Percentiles rank a stretch among this genome's conserved stretches.
Evolutionary conservation across 2,113 vertebrate genomes (phyloP).

Genomic region (Pardalotus punctatus): DNA sequence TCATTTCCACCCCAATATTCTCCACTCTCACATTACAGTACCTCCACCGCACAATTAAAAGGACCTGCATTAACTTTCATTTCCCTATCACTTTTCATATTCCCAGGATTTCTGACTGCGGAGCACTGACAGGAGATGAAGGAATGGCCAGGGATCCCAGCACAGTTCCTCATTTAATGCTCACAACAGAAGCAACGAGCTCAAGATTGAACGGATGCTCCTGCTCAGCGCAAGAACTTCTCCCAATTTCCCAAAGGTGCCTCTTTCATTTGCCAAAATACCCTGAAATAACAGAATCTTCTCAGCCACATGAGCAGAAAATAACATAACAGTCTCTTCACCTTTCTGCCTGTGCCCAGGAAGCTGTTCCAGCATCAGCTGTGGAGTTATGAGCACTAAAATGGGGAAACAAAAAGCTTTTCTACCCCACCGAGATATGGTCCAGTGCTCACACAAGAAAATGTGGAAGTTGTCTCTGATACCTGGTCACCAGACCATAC

Average conservation of each 20-base stretch:
- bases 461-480: neutral
- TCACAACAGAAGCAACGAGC: neutral
- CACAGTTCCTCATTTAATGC: neutral
- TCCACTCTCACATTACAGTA: neutral
- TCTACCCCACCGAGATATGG: neutral
- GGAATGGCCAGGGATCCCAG: neutral
- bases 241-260: neutral
- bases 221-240: neutral
- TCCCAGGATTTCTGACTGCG: neutral
- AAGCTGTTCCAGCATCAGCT: neutral
- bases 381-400: neutral
- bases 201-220: neutral
- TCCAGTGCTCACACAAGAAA: neutral
- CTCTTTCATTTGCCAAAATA: neutral
- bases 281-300: slow-evolving; percentile 5
- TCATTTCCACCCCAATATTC: neutral
- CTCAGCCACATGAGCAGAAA: neutral
- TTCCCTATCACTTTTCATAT: neutral
- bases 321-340: neutral
- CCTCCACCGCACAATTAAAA: neutral
- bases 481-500: neutral
- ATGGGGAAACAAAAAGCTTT: neutral
- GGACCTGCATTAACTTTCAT: neutral
- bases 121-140: neutral
- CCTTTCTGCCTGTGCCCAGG: neutral